Base-by-base conservation (phyloP, 2,113 vertebrate species). In the Poeciliopsis occidentalis region DNA sequence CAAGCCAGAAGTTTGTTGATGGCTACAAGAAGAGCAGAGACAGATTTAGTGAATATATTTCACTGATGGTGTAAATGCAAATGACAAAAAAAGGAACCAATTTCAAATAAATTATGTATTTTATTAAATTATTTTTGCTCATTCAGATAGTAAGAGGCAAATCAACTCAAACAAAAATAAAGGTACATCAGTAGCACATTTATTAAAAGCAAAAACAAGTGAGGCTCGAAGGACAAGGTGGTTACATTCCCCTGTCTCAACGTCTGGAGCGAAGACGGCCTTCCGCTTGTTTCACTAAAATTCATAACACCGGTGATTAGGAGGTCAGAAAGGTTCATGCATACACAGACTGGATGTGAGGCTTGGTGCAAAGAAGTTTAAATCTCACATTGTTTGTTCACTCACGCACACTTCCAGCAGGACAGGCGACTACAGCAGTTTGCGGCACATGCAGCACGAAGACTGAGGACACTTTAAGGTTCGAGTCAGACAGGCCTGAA, bases 91-190 rank as follows among this genome's bases (percentile, higher is more conserved):
- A 66, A 37, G 11, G 4, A 70, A 1, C 64, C 64, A n/a, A 47
- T 74, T 51, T 79, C 76, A 85, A 87, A 86, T 91, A 74, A 87
- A 79, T 79, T 51, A 70, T 32, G 78, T 12, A 71, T 79, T 93
- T 93, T 91, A 92, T 91, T 93, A 85, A 89, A 87, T 87, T 65
- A 87, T 11, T 37, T 75, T 83, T 74, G 70, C 78, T 88, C 80
- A 80, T 81, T 83, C 81, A 71, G 78, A 64, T 79, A 69, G 77
- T 44, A 87, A 81, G 82, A 88, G 85, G 86, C 87, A 87, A 85
- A 86, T 67, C 80, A 71, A 75, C 31, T 15, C 34, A 15, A 76
- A 72, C 24, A 71, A 4, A 66, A 66, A 80, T 15, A 64, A 67
- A 70, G 61, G 65, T 60, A 76, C 73, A 85, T 67, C 57, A 77